phyloP scores from a whole-genome alignment of 2,797 vertebrate species.

The Pelochelys cantorii region DNA sequence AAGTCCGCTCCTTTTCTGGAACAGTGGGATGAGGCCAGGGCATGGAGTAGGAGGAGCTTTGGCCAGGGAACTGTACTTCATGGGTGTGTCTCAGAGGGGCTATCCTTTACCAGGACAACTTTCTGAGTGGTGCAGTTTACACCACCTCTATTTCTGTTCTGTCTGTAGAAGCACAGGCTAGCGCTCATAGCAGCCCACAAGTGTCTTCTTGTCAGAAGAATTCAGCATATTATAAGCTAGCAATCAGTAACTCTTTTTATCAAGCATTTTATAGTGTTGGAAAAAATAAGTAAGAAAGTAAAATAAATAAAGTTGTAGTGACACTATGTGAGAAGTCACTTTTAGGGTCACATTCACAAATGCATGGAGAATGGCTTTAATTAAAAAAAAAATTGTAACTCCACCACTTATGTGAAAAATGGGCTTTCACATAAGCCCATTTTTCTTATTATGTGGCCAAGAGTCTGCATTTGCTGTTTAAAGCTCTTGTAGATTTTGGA shows the following conservation, averaged over 20 bases:
- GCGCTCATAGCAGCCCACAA: accelerated
- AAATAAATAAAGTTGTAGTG: slow-evolving; percentile 7
- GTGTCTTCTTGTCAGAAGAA: neutral
- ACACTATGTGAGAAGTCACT: slow-evolving; percentile 17
- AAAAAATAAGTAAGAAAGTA: neutral
- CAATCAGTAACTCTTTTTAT: slow-evolving; percentile 26
- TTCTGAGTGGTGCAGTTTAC: accelerated
- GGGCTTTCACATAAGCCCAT: neutral
- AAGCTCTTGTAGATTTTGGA: slow-evolving; percentile 20
- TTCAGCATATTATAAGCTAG: slow-evolving; percentile 21
- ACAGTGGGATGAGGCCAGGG: neutral
- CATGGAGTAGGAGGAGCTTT: neutral
- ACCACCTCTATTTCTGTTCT: accelerated
- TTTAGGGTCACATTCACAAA: slow-evolving; percentile 5
- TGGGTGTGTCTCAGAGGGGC: neutral
- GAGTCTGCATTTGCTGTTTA: slow-evolving; percentile 3
- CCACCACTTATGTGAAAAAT: neutral
- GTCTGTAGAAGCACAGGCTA: neutral
- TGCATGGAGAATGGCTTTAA: slow-evolving; percentile 1
- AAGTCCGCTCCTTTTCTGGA: accelerated
- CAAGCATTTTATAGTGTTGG: slow-evolving; percentile 13
- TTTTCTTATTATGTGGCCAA: slow-evolving; percentile 33
- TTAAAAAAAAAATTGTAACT: slow-evolving; percentile 8
- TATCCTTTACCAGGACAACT: accelerated
- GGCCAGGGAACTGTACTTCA: neutral